Evolutionary conservation across 1,140 invertebrate genomes (phyloP), one percentile per base, ranked within the genome.

Genomic region (Bemisia tabaci): DNA sequence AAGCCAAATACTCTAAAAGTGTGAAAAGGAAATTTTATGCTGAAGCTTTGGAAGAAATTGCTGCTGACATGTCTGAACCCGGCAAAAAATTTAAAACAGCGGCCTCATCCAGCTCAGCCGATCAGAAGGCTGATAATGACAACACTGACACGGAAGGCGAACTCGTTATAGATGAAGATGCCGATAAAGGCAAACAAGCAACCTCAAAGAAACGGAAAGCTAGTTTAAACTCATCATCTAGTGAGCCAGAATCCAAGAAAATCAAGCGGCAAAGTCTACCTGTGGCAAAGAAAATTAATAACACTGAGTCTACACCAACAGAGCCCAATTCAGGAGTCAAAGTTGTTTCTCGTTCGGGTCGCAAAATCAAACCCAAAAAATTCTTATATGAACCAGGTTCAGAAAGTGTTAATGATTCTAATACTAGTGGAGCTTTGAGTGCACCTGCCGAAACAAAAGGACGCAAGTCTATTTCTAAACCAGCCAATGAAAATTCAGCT

Each of bases 321-420:
- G n/a, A 22, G 5, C 22, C 22, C 11, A 25, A 61, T 11, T 39
- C 64, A 58, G 64, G 67, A 24, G 23, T 67, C 5, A 85, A 88
- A 74, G 75, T 85, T 21, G 81, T 85, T 2, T 88, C 86, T 74
- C 82, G 87, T 25, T 89, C 87, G 74, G 87, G 87, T 0, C 80
- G 89, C 26, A 90, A 88, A 77, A 86, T 89, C 67, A 87, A 87
- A 73, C 85, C 84, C 0, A 89, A 89, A 74, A 79, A 72, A 66
- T 71, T 66, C 61, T 60, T 65, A 24, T 65, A 69, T 25, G 64
- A 65, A 65, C 27, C 68, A 22, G 71, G 70, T 60, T 62, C 64
- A 65, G 70, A 71, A 39, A 68, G 68, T 39, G 27, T 22, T 59
- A 65, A 65, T 68, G 66, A 65, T 62, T 64, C 12, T 64, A 2